Conservation (phyloP, 2,888 invertebrate genomes). For the Torymus aiolomorphi region DNA sequence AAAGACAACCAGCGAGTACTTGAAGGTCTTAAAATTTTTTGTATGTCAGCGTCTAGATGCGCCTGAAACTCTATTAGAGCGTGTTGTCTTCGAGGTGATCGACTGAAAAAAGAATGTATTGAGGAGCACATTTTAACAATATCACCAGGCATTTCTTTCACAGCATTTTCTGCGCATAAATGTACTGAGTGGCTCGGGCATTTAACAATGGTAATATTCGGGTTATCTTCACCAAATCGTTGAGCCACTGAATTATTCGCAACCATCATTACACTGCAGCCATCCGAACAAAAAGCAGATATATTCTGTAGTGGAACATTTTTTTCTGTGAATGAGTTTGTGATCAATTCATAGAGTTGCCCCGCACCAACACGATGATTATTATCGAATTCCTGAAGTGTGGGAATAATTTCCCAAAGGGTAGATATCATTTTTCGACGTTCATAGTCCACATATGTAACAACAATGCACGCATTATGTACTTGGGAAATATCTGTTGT, state of each 20-base stretch:
- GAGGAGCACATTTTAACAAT: slow-evolving; percentile 20
- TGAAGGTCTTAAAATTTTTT: slow-evolving; percentile 47
- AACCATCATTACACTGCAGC: slow-evolving; percentile 59
- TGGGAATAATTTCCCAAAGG: slow-evolving; percentile 54
- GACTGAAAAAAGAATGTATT: slow-evolving; percentile 44
- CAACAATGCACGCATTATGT: slow-evolving; percentile 52
- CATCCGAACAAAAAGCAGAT: slow-evolving; percentile 56
- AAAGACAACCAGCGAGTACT: slow-evolving; percentile 55
- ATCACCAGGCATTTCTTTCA: slow-evolving; percentile 38
- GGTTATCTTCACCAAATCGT: slow-evolving; percentile 41
- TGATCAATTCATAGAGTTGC: slow-evolving; percentile 38
- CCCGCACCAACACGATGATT: slow-evolving; percentile 37
- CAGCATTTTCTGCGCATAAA: slow-evolving; percentile 53
- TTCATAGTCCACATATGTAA: slow-evolving; percentile 49
- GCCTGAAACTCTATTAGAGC: slow-evolving; percentile 38
- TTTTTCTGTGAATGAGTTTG: slow-evolving; percentile 33
- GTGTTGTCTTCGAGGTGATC: slow-evolving; percentile 33
- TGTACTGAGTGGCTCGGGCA: slow-evolving; percentile 54
- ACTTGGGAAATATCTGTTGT: slow-evolving; percentile 53
- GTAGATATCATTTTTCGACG: slow-evolving; percentile 39
- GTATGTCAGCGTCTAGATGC: slow-evolving; percentile 38
- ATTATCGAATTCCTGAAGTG: slow-evolving; percentile 28
- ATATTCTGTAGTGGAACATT: slow-evolving; percentile 53
- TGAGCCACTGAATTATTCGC: slow-evolving; percentile 56
- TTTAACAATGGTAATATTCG: slow-evolving; percentile 51